Base-by-base conservation (phyloP, 2,888 invertebrate genomes). In the Plebejus melissa region DNA sequence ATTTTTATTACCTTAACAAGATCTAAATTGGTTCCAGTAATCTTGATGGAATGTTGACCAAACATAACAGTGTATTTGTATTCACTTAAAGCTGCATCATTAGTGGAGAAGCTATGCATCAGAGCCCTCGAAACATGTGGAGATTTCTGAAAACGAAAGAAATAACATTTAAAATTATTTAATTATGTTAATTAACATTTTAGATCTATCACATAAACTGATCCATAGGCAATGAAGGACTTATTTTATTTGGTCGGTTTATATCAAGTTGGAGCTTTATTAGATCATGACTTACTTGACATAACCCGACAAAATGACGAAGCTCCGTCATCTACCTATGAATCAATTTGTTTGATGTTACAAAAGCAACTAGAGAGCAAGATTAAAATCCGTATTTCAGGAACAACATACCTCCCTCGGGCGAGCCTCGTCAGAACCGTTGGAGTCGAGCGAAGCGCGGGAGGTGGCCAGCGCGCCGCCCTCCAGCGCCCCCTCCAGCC, bases 31-130 rank as follows among this genome's bases (percentile, higher is more conserved):
- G 95, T 95, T 76, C 98, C 98, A 78, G 97, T 97, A 83, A 98
- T 97, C 94, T 97, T 97, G 83, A 98, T 94, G 84, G 96, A 95
- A 90, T 97, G 96, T 87, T 96, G 95, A 80, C 97, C 97, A 84
- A 97, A 96, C 83, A 95, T 96, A 80, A 98, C 97, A 80, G 98
- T 97, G 90, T 97, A 97, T 89, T 97, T 97, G 90, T 97, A 98
- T 94, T 98, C 98, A 85, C 97, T 97, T 85, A 97, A 94, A 82
- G 96, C 96, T 82, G 97, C 97, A 92, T 97, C 97, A 90, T 96
- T 97, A 82, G 97, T 96, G 83, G 97, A 97, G 87, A 96, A 95
- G 90, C 97, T 97, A 90, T 97, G 97, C 82, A 96, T 94, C 79
- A 97, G 91, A 80, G 94, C 90, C 80, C 95, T 93, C 80, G 94